A percentile compares a stretch with the other conserved stretches of the same genome.
Evolutionary conservation across 2,113 vertebrate species (phyloP).

Genomic region (Bufo gargarizans): DNA sequence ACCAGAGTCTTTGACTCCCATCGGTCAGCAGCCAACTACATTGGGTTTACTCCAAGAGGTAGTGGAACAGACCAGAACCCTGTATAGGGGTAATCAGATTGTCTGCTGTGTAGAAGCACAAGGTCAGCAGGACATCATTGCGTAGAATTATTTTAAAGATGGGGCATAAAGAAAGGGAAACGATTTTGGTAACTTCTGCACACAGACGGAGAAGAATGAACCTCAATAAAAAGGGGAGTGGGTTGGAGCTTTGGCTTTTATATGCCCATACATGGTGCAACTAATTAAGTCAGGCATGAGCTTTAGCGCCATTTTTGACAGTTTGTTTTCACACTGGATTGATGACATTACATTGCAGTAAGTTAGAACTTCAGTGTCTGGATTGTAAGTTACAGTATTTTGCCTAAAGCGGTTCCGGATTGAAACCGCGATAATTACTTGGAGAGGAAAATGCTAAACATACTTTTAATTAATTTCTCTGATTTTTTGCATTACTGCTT

Average conservation of each 20-base stretch:
- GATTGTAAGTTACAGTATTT: constrained; percentile 29
- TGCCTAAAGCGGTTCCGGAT: constrained; percentile 36
- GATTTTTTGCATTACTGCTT: neutral
- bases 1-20: too few relatives aligned
- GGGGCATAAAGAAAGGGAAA: too few relatives aligned
- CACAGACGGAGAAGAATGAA: neutral
- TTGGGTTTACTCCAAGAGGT: too few relatives aligned
- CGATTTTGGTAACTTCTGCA: too few relatives aligned
- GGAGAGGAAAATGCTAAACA: constrained; percentile 42
- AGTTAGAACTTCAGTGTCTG: neutral
- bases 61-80: too few relatives aligned
- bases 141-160: too few relatives aligned
- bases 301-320: neutral
- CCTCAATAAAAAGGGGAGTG: neutral
- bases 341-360: constrained; percentile 1
- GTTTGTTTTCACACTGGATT: neutral
- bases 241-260: too few relatives aligned
- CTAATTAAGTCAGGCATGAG: neutral
- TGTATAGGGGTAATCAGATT: too few relatives aligned
- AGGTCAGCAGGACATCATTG: too few relatives aligned
- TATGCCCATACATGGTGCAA: neutral
- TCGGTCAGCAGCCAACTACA: too few relatives aligned
- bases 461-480: constrained; percentile 43
- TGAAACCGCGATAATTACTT: constrained; percentile 36
- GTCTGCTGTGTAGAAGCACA: too few relatives aligned